Evolutionary conservation across 2,113 vertebrate genomes (phyloP), one percentile per base, ranked within the genome.

Genomic region (Psittacula cyanocephala): DNA sequence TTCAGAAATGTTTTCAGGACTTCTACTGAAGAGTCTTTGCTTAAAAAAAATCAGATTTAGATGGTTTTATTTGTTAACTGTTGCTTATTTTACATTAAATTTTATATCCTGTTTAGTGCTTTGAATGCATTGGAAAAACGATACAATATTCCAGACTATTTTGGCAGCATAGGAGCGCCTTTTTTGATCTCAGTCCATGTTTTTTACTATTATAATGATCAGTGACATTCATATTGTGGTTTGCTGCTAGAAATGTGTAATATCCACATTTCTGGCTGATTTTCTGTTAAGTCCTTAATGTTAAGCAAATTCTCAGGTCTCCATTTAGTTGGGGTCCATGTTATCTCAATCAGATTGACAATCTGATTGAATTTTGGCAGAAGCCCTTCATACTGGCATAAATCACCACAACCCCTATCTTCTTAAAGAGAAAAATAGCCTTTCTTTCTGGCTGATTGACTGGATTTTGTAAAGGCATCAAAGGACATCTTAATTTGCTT

Each of bases 401-500:
- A 94, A 70, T 92, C 71, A 67, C n/a, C 67, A 59, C 18, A 74
- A 33, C 18, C 44, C 25, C 37, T 89, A 39, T 17, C 49, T 72
- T 67, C 23, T 46, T 50, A 63, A 65, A 63, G 69, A 90, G 46
- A 78, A 84, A 78, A 86, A 52, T 37, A 72, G 11, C 19, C 44
- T 89, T 78, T 69, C 24, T 68, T 71, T 79, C 52, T 87, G 70
- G 22, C 20, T 79, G 65, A 64, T 72, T 88, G 78, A 82, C 63
- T 95, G 2, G 0, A 44, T 86, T 86, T 92, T 70, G 37, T 82
- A 46, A 81, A 57, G 70, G 63, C 75, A 76, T 93, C 37, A 82
- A 91, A 92, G 77, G 41, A 80, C 75, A 67, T 65, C 75, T 94
- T 86, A 53, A 94, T 94, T 89, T 91, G 15, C 68, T 93, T 88